Conservation (phyloP, 2,888 invertebrate genomes). For the Temnothorax ravouxi region DNA sequence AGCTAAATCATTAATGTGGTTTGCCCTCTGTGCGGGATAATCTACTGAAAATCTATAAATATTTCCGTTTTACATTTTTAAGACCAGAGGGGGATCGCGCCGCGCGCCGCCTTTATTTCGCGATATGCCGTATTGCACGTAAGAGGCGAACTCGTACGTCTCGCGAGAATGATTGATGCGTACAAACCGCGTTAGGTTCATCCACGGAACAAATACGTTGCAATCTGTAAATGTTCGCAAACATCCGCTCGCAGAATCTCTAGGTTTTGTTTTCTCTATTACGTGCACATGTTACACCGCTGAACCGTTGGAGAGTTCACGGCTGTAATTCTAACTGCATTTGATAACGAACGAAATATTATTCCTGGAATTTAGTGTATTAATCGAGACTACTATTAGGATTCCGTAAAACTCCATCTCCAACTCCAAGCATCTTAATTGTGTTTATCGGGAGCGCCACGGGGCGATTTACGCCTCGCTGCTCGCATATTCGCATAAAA, state of each 20-base stretch:
- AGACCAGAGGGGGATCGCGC: constrained; percentile 17
- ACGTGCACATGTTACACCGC: constrained; percentile 5
- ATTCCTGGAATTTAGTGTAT: constrained; percentile 33
- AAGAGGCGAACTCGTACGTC: constrained; percentile 13
- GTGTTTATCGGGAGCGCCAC: constrained; percentile 37
- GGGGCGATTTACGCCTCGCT: constrained; percentile 47
- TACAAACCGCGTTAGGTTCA: constrained; percentile 6
- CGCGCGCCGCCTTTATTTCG: constrained; percentile 26
- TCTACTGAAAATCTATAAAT: constrained; percentile 43
- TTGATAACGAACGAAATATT: constrained; percentile 10
- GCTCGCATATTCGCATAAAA: constrained; percentile 32
- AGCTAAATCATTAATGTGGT: constrained; percentile 29
- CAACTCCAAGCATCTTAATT: constrained; percentile 43
- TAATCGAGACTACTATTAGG: constrained; percentile 25
- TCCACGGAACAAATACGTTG: constrained; percentile 34
- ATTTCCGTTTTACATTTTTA: constrained; percentile 24
- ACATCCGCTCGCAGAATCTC: constrained; percentile 32
- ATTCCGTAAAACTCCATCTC: constrained; percentile 20
- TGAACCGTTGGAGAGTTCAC: constrained; percentile 25
- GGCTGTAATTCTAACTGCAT: constrained; percentile 29
- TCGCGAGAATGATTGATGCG: constrained; percentile 36
- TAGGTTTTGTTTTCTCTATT: constrained; percentile 26
- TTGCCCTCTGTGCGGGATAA: constrained; percentile 10
- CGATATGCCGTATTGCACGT: constrained; percentile 40
- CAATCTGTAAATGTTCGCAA: constrained; percentile 26